Conservation (phyloP, 2,797 vertebrate genomes). For the Urophycis tenuis region DNA sequence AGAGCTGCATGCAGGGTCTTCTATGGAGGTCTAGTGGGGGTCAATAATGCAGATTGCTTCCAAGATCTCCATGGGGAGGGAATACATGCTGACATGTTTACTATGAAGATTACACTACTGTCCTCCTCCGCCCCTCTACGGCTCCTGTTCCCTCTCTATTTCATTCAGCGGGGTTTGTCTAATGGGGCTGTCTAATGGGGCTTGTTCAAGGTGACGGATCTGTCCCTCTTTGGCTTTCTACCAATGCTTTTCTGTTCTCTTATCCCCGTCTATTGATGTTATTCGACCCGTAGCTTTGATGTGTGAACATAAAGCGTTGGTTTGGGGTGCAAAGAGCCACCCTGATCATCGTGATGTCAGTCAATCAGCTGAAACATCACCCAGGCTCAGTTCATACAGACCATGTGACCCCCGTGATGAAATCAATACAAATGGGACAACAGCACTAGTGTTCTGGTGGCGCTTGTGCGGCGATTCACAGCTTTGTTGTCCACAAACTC, state of each 20-base stretch:
- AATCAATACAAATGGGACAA: background rate
- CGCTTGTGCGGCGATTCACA: background rate
- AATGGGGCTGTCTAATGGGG: background rate
- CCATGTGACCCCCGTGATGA: too few relatives aligned
- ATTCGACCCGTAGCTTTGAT: too few relatives aligned
- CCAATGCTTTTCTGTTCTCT: background rate
- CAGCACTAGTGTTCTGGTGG: background rate
- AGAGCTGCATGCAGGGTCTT: background rate
- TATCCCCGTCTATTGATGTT: too few relatives aligned
- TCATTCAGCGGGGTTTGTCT: background rate
- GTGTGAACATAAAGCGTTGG: background rate
- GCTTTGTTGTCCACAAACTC: too few relatives aligned
- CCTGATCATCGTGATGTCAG: background rate
- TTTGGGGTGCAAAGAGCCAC: background rate
- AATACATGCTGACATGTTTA: conserved; percentile 54
- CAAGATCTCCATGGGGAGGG: conserved; percentile 45
- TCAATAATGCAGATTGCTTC: background rate
- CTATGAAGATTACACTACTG: conserved; percentile 7
- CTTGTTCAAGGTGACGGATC: background rate
- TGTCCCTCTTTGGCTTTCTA: background rate
- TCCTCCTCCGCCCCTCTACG: too few relatives aligned
- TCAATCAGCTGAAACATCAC: too few relatives aligned
- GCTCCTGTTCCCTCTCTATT: background rate
- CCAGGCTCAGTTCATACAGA: too few relatives aligned
- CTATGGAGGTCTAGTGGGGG: background rate